A percentile compares a stretch with the other conserved stretches of the same genome.
phyloP scores from a whole-genome alignment of 2,113 vertebrate species.

The Phalacrocorax carbo region DNA sequence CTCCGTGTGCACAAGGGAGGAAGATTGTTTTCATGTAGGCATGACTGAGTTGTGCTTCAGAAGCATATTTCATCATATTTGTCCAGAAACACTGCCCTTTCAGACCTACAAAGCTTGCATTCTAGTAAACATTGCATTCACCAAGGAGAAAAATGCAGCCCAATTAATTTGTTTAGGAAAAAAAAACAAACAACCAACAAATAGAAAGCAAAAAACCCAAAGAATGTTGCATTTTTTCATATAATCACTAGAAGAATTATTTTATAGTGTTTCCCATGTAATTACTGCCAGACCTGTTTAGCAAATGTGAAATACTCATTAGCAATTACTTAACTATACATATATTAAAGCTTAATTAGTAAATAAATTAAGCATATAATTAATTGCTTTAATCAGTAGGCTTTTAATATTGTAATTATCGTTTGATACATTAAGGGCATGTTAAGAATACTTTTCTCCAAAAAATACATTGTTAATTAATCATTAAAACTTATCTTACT shows the following conservation, averaged over 20 bases:
- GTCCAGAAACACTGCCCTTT: background rate
- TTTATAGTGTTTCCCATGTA: slow-evolving; percentile 50
- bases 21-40: background rate
- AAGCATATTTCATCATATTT: background rate
- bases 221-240: slow-evolving; percentile 25
- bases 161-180: background rate
- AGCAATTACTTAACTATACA: slow-evolving; percentile 75
- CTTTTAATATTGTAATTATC: slow-evolving; percentile 75
- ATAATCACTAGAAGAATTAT: slow-evolving; percentile 40
- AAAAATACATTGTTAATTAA: slow-evolving; percentile 82
- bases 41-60: background rate
- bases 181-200: background rate
- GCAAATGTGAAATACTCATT: slow-evolving; percentile 72
- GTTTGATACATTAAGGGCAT: slow-evolving; percentile 72
- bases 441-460: slow-evolving; percentile 75
- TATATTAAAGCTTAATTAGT: slow-evolving; percentile 79
- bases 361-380: slow-evolving; percentile 78
- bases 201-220: background rate
- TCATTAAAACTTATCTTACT: slow-evolving; percentile 80
- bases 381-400: slow-evolving; percentile 73
- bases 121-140: background rate
- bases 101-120: background rate
- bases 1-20: background rate
- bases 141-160: background rate
- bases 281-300: slow-evolving; percentile 68